Evolutionary conservation across 1,140 invertebrate genomes (phyloP).

Genomic region (Drosophila ficusphila): DNA sequence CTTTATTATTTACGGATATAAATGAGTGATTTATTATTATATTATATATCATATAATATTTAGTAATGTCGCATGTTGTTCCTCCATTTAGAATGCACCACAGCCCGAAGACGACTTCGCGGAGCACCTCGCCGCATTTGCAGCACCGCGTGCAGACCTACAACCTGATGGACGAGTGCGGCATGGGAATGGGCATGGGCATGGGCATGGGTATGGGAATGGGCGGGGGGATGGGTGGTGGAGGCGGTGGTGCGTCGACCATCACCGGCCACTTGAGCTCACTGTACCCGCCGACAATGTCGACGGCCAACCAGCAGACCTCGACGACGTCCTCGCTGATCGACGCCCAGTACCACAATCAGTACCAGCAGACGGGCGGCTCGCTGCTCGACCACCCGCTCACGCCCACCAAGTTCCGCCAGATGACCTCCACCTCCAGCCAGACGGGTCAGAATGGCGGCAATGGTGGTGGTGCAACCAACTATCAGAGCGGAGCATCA

Average conservation of each 20-base stretch:
- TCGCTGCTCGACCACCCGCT: conserved; percentile 81
- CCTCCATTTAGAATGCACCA: conserved; percentile 80
- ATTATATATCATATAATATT: neutral
- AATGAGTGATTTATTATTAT: neutral
- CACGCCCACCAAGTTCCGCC: conserved; percentile 81
- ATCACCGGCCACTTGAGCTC: conserved; percentile 76
- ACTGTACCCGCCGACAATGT: conserved; percentile 80
- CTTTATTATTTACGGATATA: no score
- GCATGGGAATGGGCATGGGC: conserved; percentile 39
- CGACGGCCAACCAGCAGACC: conserved; percentile 81
- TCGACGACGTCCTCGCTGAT: conserved; percentile 82
- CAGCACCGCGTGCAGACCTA: conserved; percentile 79
- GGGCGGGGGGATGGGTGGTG: conserved; percentile 19
- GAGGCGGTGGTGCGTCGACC: conserved; percentile 60
- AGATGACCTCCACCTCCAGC: conserved; percentile 72
- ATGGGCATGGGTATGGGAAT: conserved; percentile 27
- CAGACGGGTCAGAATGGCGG: conserved; percentile 72
- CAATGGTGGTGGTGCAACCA: neutral
- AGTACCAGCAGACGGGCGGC: conserved; percentile 81
- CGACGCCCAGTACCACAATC: conserved; percentile 81
- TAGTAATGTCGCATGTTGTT: neutral
- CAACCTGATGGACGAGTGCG: conserved; percentile 78
- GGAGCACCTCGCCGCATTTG: conserved; percentile 81
- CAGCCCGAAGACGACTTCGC: conserved; percentile 83
- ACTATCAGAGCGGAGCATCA: conserved; percentile 16